These are phyloP conservation scores for Loxodonta africana DNA, from an alignment of 2,113 vertebrate genomes.

Conservation along the genomic window DNA sequence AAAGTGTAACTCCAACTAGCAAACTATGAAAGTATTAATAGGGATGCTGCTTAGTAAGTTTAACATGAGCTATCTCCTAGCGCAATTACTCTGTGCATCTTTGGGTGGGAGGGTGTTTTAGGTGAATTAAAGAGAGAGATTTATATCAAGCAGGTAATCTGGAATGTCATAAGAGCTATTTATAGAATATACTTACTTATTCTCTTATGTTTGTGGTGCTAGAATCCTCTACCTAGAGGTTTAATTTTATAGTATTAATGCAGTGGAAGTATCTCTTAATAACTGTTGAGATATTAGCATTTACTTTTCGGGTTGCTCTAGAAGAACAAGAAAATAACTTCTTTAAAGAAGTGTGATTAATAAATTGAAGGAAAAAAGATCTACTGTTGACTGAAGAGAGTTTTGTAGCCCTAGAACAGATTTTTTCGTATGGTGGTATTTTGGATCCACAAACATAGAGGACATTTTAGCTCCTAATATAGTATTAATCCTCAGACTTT, in stretches of 20 bases:
- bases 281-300: conserved; percentile 54
- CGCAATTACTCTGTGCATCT: not conserved
- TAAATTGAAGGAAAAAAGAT: not conserved
- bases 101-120: not conserved
- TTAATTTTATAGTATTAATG: conserved; percentile 63
- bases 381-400: not conserved
- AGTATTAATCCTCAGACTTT: not conserved
- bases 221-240: conserved; percentile 37
- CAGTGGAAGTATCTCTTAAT: conserved; percentile 54
- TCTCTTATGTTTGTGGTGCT: conserved; percentile 39
- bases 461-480: not conserved
- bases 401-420: not conserved
- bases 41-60: not conserved
- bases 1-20: not conserved
- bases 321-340: not conserved
- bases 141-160: conserved; percentile 30
- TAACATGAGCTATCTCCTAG: not conserved
- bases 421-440: not conserved
- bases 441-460: not conserved
- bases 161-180: conserved; percentile 44
- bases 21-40: conserved; percentile 26
- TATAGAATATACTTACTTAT: conserved; percentile 44
- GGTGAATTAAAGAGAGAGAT: conserved; percentile 31
- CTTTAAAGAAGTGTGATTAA: conserved; percentile 44
- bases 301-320: conserved; percentile 52